A percentile compares a stretch with the other conserved stretches of the same genome.
Conservation (phyloP, 2,797 vertebrate species). For the Dendrocincla fuliginosa region DNA sequence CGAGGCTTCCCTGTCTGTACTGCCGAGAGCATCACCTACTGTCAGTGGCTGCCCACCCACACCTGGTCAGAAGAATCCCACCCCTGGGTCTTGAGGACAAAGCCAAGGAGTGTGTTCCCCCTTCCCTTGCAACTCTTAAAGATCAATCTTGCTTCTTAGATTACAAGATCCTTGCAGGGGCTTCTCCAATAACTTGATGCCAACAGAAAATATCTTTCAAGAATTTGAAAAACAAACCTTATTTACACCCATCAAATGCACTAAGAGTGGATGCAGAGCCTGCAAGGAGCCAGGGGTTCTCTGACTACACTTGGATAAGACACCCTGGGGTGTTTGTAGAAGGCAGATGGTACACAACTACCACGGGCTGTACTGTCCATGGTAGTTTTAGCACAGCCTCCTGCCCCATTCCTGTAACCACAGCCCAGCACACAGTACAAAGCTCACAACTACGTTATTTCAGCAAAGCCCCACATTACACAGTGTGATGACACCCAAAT, state of each 20-base stretch:
- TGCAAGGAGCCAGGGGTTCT: not conserved
- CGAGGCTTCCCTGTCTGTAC: not conserved
- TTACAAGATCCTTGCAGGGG: not conserved
- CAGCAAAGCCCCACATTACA: not conserved
- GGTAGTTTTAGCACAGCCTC: not conserved
- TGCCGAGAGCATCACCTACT: not conserved
- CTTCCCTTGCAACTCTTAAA: not conserved
- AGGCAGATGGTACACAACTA: not conserved
- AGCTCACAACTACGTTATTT: not conserved
- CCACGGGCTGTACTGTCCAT: rapidly evolving
- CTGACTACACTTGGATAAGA: not conserved
- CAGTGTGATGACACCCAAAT: not conserved
- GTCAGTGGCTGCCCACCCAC: not conserved
- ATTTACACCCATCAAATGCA: not conserved
- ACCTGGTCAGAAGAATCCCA: not conserved
- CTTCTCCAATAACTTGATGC: not conserved
- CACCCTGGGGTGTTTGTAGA: not conserved
- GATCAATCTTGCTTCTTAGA: not conserved
- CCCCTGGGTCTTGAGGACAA: not conserved
- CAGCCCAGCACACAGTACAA: not conserved
- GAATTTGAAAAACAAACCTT: not conserved
- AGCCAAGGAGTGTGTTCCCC: not conserved
- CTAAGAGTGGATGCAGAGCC: not conserved
- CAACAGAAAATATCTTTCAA: not conserved
- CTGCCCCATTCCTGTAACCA: not conserved